A percentile compares a stretch with the other conserved stretches of the same genome.
phyloP scores from a whole-genome alignment of 2,113 vertebrate species.

The Phoenicopterus ruber region DNA sequence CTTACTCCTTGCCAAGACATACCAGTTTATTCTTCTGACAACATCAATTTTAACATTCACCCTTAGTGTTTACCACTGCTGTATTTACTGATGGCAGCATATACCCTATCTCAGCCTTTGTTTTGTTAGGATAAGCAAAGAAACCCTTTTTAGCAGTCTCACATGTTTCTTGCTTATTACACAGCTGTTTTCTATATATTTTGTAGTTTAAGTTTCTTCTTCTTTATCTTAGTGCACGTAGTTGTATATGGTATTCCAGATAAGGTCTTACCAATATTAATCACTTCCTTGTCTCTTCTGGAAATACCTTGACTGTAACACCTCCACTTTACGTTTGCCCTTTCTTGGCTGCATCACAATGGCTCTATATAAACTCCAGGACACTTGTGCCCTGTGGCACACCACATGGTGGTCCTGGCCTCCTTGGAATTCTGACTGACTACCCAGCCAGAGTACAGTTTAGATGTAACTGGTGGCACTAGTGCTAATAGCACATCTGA shows the following conservation, averaged over 20 bases:
- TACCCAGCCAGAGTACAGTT: background rate
- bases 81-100: background rate
- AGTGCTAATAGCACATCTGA: background rate
- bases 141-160: background rate
- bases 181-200: background rate
- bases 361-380: background rate
- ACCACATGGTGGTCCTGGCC: background rate
- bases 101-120: background rate
- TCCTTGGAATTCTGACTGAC: background rate
- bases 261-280: background rate
- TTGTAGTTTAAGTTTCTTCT: background rate
- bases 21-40: background rate
- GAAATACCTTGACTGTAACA: background rate
- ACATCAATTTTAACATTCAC: background rate
- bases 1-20: background rate
- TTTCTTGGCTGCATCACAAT: background rate
- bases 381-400: background rate
- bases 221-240: background rate
- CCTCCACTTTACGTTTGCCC: background rate
- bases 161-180: background rate
- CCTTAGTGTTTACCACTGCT: background rate
- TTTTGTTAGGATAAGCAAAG: background rate
- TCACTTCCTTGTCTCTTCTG: background rate
- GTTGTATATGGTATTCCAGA: background rate
- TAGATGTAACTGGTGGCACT: background rate